Percentiles rank a stretch among this genome's conserved stretches.
These are phyloP conservation scores for Mesoligia furuncula DNA, from an alignment of 2,888 invertebrate genomes.

Conservation along the genomic window DNA sequence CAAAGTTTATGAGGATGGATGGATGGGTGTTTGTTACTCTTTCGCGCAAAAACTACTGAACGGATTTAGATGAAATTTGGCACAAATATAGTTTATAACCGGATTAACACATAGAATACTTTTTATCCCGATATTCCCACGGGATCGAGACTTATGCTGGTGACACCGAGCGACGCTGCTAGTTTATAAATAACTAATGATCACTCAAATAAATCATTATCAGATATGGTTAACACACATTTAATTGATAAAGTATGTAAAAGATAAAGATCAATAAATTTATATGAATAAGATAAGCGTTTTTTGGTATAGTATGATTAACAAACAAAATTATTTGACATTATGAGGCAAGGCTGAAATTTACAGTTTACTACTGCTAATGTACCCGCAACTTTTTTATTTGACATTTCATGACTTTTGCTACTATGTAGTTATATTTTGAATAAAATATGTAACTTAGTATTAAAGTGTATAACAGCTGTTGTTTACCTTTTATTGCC, in stretches of 20 bases:
- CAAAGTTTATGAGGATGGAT: too few species aligned
- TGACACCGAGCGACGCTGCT: background rate
- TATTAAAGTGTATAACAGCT: background rate
- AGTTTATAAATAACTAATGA: background rate
- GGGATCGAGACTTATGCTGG: too few species aligned
- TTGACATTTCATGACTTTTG: background rate
- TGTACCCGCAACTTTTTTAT: background rate
- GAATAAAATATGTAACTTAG: background rate
- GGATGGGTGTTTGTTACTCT: too few species aligned
- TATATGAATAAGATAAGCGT: conserved; percentile 19
- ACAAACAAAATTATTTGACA: background rate
- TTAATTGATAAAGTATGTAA: conserved; percentile 29
- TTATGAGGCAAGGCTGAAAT: too few species aligned
- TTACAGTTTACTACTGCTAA: too few species aligned
- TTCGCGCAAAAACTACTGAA: too few species aligned
- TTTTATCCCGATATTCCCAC: too few species aligned
- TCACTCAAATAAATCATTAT: conserved; percentile 1
- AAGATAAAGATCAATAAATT: conserved; percentile 10
- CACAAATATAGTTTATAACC: background rate
- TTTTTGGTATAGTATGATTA: background rate
- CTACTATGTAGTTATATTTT: background rate
- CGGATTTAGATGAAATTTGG: background rate
- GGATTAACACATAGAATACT: too few species aligned
- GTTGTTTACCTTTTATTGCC: background rate
- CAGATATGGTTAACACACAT: conserved; percentile 6